Evolutionary conservation across 2,888 invertebrate genomes (phyloP).

Genomic region (Drosophila nr. medialis): DNA sequence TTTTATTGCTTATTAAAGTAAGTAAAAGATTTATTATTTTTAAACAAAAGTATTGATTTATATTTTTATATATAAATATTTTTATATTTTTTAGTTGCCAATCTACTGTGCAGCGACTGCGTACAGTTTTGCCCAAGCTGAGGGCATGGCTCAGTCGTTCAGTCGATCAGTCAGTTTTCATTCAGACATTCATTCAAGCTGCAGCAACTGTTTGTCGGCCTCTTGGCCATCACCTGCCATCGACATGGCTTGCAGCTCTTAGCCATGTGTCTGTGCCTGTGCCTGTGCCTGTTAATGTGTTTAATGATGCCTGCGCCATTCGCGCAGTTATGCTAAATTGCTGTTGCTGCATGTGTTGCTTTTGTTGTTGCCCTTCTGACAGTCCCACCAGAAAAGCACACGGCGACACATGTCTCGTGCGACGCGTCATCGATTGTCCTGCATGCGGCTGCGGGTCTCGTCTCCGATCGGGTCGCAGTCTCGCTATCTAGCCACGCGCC

Average conservation of each 20-base stretch:
- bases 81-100: background rate
- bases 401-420: constrained; percentile 62
- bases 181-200: constrained; percentile 49
- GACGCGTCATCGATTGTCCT: constrained; percentile 69
- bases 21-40: background rate
- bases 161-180: constrained; percentile 19
- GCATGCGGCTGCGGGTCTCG: constrained; percentile 30
- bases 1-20: background rate
- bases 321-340: constrained; percentile 77
- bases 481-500: constrained; percentile 62
- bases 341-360: constrained; percentile 22
- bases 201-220: constrained; percentile 63
- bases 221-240: constrained; percentile 73
- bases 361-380: constrained; percentile 11
- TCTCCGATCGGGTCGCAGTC: constrained; percentile 9
- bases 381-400: constrained; percentile 12
- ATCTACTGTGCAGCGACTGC: constrained; percentile 28
- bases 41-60: background rate
- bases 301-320: constrained; percentile 76
- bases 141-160: constrained; percentile 17
- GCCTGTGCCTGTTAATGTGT: constrained; percentile 72
- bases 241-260: constrained; percentile 46
- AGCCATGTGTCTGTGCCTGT: constrained; percentile 34
- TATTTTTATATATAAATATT: background rate
- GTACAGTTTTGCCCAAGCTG: constrained; percentile 63